Percentiles rank a stretch among this genome's conserved stretches.
Evolutionary conservation across 2,113 vertebrate genomes (phyloP).

Genomic region (Cervus canadensis): DNA sequence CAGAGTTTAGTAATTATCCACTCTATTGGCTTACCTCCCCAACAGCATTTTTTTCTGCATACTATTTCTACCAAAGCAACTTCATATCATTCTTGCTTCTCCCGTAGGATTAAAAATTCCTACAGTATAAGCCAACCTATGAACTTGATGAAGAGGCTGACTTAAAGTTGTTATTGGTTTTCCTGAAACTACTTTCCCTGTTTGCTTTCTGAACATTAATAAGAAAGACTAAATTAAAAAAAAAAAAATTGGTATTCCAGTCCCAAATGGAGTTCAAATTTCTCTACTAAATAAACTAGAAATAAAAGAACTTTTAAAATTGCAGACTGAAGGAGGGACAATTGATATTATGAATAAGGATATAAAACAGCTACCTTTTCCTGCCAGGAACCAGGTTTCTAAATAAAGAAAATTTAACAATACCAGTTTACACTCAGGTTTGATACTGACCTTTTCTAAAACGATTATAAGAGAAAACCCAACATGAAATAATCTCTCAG

Average conservation of each 20-base stretch:
- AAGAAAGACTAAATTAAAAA: background rate
- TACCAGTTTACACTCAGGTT: background rate
- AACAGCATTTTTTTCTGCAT: background rate
- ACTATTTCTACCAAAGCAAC: background rate
- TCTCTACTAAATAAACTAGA: constrained; percentile 3
- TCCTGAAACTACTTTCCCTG: background rate
- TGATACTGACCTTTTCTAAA: constrained; percentile 33
- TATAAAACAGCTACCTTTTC: background rate
- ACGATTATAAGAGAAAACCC: background rate
- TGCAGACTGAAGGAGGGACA: background rate
- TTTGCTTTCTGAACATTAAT: background rate
- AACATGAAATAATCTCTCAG: constrained; percentile 17
- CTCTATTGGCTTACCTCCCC: background rate
- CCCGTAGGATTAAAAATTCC: background rate
- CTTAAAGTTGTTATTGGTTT: background rate
- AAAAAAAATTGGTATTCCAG: background rate
- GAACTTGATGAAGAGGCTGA: background rate
- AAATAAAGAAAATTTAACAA: constrained; percentile 14
- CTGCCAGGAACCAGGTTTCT: background rate
- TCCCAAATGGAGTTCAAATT: background rate
- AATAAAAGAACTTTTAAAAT: background rate
- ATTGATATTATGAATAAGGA: background rate
- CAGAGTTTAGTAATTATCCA: background rate
- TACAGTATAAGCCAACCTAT: background rate
- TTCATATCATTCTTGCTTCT: background rate